phyloP scores from a whole-genome alignment of 2,113 vertebrate species.

The Bombycilla garrulus region DNA sequence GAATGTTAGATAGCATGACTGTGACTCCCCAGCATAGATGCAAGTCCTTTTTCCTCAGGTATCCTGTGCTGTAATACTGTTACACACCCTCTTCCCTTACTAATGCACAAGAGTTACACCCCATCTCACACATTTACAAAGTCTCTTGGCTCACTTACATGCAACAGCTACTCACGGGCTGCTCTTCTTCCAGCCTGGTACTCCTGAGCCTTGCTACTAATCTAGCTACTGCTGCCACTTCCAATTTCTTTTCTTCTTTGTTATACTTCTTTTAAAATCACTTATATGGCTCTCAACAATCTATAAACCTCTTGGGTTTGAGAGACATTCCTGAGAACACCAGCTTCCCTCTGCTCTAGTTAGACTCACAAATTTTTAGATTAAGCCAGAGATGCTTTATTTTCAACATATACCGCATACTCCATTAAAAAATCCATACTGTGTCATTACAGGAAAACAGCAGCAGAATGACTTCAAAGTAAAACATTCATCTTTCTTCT shows the following conservation, averaged over 20 bases:
- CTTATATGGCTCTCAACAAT: constrained; percentile 28
- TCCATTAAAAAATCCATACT: constrained; percentile 37
- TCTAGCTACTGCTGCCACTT: constrained; percentile 12
- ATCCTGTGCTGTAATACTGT: neutral
- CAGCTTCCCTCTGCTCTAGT: constrained; percentile 11
- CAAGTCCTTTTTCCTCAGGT: neutral
- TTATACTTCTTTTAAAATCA: constrained; percentile 24
- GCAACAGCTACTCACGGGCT: neutral
- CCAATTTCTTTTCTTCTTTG: constrained; percentile 23
- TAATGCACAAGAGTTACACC: neutral
- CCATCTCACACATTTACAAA: neutral
- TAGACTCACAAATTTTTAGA: neutral
- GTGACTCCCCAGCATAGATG: fast-evolving
- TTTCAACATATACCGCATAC: neutral
- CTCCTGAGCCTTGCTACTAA: constrained; percentile 15
- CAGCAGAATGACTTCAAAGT: constrained; percentile 21
- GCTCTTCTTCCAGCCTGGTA: neutral
- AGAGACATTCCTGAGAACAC: constrained; percentile 16
- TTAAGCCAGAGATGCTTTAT: constrained; percentile 23
- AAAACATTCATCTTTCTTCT: neutral
- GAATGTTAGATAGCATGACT: fast-evolving
- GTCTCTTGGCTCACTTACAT: neutral
- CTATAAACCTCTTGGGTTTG: constrained; percentile 30
- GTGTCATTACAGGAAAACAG: neutral
- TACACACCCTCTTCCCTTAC: neutral